phyloP scores from a whole-genome alignment of 2,888 invertebrate genomes.

The Nycteola revayana region DNA sequence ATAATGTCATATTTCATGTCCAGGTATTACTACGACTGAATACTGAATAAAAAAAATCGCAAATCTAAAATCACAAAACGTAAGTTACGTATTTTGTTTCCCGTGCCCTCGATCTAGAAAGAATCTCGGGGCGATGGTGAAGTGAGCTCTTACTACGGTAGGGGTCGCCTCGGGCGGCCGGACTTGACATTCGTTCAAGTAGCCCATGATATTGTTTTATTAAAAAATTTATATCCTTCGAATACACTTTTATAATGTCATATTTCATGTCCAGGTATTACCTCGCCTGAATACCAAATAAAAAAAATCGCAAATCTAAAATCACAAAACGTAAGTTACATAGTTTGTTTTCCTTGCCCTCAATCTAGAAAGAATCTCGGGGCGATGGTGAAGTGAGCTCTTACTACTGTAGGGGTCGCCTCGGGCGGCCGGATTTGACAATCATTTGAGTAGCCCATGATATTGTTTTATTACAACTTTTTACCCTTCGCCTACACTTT shows the following conservation, averaged over 20 bases:
- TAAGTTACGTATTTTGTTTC: slow-evolving; percentile 34
- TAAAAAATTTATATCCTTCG: no score
- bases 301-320: no score
- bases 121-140: slow-evolving; percentile 65
- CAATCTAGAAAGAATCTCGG: slow-evolving; percentile 68
- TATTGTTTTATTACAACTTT: no score
- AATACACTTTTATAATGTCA: no score
- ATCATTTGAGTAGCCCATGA: slow-evolving; percentile 87
- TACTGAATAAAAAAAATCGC: no score
- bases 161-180: slow-evolving; percentile 33
- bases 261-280: no score
- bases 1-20: no score
- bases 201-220: slow-evolving; percentile 88
- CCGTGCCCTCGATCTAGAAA: slow-evolving; percentile 51
- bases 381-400: slow-evolving; percentile 66
- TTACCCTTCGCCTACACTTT: no score
- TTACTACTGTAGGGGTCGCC: slow-evolving; percentile 35
- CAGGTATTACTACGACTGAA: no score
- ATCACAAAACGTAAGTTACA: slow-evolving; percentile 29
- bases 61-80: background rate
- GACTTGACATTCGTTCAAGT: slow-evolving; percentile 85
- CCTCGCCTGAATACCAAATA: no score
- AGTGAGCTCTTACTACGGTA: slow-evolving; percentile 55
- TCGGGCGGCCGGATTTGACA: slow-evolving; percentile 67
- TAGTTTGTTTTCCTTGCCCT: slow-evolving; percentile 15